Percentiles rank a stretch among this genome's conserved stretches.
phyloP scores from a whole-genome alignment of 2,888 invertebrate species.

The Tenthredo mesomela region DNA sequence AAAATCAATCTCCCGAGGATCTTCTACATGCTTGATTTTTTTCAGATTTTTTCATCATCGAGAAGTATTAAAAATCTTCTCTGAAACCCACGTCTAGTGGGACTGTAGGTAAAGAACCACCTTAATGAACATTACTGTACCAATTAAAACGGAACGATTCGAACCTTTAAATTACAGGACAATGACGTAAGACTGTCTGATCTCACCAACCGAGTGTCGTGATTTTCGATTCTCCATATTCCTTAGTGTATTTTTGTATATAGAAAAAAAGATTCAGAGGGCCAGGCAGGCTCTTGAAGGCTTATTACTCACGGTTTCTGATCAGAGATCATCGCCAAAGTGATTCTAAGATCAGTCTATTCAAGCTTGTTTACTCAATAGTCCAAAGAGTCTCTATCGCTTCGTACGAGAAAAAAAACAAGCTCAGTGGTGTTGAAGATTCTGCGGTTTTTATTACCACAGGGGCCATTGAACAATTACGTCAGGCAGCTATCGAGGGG shows the following conservation, averaged over 20 bases:
- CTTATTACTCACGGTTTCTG: not conserved
- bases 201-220: conserved; percentile 5
- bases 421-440: not conserved
- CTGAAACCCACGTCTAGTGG: no score
- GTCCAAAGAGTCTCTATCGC: not conserved
- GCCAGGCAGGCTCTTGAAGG: not conserved
- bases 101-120: no score
- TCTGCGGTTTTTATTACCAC: not conserved
- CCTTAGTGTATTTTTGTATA: not conserved
- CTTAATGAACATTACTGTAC: no score
- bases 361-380: not conserved
- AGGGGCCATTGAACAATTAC: no score
- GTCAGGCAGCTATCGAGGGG: no score
- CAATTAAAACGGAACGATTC: conserved; percentile 16
- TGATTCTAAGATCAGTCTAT: not conserved
- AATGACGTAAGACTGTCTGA: conserved; percentile 31
- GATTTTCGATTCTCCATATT: not conserved
- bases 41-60: no score
- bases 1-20: no score
- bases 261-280: not conserved
- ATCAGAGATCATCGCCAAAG: not conserved
- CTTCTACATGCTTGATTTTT: no score
- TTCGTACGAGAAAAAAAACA: not conserved
- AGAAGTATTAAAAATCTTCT: no score
- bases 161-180: conserved; percentile 20